A percentile compares a stretch with the other conserved stretches of the same genome.
Conservation (phyloP, 2,888 invertebrate genomes). For the Folsomia manolachei region DNA sequence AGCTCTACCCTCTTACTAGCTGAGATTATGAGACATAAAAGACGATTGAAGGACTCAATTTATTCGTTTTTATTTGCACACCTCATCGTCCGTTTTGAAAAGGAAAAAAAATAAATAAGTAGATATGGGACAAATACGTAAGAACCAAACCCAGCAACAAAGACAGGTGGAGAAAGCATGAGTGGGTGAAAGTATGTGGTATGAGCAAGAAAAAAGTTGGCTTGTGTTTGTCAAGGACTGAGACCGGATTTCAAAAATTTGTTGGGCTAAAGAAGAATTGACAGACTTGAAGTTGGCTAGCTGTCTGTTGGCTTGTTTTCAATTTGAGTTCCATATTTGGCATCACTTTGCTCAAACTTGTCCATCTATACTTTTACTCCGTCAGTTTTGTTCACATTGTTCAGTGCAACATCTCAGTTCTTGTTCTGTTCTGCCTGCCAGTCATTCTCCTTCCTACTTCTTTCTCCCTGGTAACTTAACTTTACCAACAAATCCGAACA, state of each 20-base stretch:
- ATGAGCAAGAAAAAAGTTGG: neutral
- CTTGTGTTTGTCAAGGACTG: neutral
- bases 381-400: neutral
- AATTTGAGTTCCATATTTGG: neutral
- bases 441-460: neutral
- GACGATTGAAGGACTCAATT: no score
- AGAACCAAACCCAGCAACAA: neutral
- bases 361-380: neutral
- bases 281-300: neutral
- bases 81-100: no score
- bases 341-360: neutral
- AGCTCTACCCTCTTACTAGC: no score
- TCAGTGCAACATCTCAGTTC: neutral
- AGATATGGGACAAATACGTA: no score
- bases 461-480: neutral
- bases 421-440: neutral
- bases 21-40: no score
- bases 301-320: neutral
- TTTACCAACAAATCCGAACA: slow-evolving; percentile 20
- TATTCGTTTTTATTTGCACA: no score
- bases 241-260: neutral
- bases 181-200: no score
- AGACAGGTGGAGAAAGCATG: neutral
- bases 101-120: no score
- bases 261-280: neutral